Percentiles rank a stretch among this genome's conserved stretches.
Evolutionary conservation across 2,113 vertebrate genomes (phyloP).

Genomic region (Edolisoma coerulescens): DNA sequence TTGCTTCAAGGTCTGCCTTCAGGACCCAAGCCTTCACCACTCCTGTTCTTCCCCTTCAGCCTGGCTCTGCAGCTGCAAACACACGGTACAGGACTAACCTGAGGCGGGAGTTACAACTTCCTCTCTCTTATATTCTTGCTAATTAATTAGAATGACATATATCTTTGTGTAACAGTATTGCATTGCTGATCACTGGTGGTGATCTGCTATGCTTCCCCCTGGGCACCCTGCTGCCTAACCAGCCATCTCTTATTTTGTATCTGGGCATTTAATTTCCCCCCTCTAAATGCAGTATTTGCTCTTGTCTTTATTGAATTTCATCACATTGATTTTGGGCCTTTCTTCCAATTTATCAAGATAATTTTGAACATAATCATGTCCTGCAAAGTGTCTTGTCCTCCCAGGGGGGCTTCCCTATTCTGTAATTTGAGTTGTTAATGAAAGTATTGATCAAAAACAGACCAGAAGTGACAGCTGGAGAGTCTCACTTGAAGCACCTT

Average conservation of each 20-base stretch:
- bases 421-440: conserved; percentile 31
- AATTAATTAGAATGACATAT: background rate
- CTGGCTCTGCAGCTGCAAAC: background rate
- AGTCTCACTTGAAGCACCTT: background rate
- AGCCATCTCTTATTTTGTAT: background rate
- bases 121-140: background rate
- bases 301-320: conserved; percentile 17
- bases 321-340: conserved; percentile 8
- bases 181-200: background rate
- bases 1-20: background rate
- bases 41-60: background rate
- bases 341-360: conserved; percentile 9
- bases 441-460: conserved; percentile 18
- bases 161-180: background rate
- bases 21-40: background rate
- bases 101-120: background rate
- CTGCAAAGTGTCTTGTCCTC: background rate
- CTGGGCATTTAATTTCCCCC: background rate
- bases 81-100: background rate
- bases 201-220: background rate
- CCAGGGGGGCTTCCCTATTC: background rate
- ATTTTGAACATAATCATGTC: conserved; percentile 20
- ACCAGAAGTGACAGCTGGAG: background rate
- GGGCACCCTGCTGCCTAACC: background rate
- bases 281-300: background rate